Conservation (phyloP, 2,888 invertebrate genomes). For the Andrena minutula region DNA sequence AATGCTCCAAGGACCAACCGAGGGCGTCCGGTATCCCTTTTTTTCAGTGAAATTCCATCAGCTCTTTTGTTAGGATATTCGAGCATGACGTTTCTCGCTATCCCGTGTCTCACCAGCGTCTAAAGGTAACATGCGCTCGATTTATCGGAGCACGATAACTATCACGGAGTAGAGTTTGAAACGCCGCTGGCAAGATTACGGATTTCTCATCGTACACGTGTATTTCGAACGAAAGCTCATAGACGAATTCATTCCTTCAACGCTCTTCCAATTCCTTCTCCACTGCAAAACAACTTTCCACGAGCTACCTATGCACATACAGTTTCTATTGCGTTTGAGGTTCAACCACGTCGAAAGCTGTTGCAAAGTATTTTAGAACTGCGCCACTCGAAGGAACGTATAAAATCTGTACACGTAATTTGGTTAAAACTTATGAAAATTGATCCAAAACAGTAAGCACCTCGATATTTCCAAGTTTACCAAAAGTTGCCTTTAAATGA, state of each 20-base stretch:
- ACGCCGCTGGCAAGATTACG: conserved; percentile 67
- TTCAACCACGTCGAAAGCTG: too few species aligned
- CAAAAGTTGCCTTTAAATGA: too few species aligned
- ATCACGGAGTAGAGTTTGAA: conserved; percentile 67
- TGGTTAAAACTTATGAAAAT: too few species aligned
- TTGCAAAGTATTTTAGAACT: too few species aligned
- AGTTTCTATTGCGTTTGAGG: too few species aligned
- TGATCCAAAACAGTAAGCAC: too few species aligned
- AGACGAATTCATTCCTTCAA: conserved; percentile 38
- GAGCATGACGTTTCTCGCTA: conserved; percentile 54
- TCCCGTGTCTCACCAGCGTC: conserved; percentile 62
- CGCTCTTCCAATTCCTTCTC: neutral
- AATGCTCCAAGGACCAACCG: too few species aligned
- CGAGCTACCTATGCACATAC: neutral
- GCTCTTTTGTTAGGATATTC: conserved; percentile 58
- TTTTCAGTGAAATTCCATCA: conserved; percentile 13
- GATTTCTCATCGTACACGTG: conserved; percentile 60
- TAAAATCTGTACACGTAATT: too few species aligned
- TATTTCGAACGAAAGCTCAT: conserved; percentile 53
- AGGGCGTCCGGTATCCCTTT: neutral
- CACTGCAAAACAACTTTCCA: neutral
- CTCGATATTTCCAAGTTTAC: too few species aligned
- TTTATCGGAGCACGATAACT: conserved; percentile 73
- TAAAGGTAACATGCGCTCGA: conserved; percentile 72
- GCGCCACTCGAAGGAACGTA: too few species aligned